A percentile compares a stretch with the other conserved stretches of the same genome.
Conservation (phyloP, 2,888 invertebrate genomes). For the Tetragonula carbonaria region DNA sequence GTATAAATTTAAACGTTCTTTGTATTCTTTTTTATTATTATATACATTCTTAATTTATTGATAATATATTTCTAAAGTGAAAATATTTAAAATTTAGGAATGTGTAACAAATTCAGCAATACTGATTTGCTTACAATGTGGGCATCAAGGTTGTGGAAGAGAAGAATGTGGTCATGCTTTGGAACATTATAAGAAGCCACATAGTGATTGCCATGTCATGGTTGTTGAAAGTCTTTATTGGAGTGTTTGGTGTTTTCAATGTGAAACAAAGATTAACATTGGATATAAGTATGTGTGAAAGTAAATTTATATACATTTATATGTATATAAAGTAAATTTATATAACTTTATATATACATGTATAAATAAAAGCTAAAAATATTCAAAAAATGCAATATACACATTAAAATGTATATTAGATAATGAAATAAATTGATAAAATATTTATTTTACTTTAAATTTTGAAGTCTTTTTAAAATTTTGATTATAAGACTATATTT, state of each 20-base stretch:
- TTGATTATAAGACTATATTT: not conserved
- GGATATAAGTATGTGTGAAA: conserved; percentile 79
- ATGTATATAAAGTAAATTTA: not conserved
- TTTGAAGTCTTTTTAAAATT: not conserved
- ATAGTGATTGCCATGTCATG: conserved; percentile 91
- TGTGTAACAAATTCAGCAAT: conserved; percentile 77
- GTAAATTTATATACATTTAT: not conserved
- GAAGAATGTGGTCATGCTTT: conserved; percentile 89
- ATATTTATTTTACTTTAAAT: not conserved
- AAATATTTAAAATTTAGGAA: conserved; percentile 55
- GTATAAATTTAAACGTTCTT: conserved; percentile 35
- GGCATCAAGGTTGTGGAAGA: conserved; percentile 90
- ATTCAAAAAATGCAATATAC: not conserved
- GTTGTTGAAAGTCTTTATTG: conserved; percentile 90
- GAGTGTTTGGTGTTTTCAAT: conserved; percentile 92
- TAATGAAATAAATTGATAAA: not conserved
- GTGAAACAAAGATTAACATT: conserved; percentile 89
- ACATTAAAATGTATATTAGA: not conserved
- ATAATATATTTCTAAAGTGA: not conserved
- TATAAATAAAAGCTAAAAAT: not conserved
- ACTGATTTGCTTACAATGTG: conserved; percentile 94
- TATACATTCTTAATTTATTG: not conserved
- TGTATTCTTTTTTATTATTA: not conserved
- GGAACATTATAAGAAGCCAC: conserved; percentile 90
- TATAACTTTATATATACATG: not conserved